Base-by-base conservation (phyloP, 2,888 invertebrate species). In the Craniophora ligustri region DNA sequence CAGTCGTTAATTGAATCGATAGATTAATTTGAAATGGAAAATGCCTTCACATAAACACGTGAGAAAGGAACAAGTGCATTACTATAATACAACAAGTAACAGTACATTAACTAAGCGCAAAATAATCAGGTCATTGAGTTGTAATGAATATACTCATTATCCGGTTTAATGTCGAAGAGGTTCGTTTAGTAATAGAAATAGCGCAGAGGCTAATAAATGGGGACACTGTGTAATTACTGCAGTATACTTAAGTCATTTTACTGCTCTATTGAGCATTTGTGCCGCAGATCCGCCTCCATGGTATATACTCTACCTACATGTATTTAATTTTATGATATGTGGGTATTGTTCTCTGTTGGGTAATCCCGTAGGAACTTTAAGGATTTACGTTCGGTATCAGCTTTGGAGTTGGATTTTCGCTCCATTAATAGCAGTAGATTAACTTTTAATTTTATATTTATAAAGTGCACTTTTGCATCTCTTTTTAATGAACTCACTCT, bases 161-260 rank as follows among this genome's bases (percentile, higher is more conserved):
- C 16, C 11, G 15, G 14, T 5, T 13, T 41, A 42, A 46, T 46
- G 41, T 31, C 5, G 13, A 18, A 23, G 34, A 11, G 28, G 39
- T 67, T 47, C 39, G 61, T 46, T 26, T 44, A 23, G 21, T 14
- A 32, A 16, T 60, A 14, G 51, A 67, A 60, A 60, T 46, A 26
- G 15, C 34, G 13, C 31, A 16, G 8, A 31, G 6, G 13, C 8
- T 23, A 31, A 60, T 45, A 45, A 55, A 62, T 31, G 39, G 8
- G 38, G 36, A 45, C 45, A 39, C 42, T 67, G 53, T 59, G n/a
- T 46, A 54, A 53, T 61, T 44, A 47, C 46, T 32, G n/a, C 16
- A 53, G 38, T 31, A 15, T 11, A 39, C 31, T 49, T 54, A 62
- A 45, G 66, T 45, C 26, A 41, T 45, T 61, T 48, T 30, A 48